Evolutionary conservation across 2,113 vertebrate species (phyloP).

Genomic region (Geococcyx californianus): DNA sequence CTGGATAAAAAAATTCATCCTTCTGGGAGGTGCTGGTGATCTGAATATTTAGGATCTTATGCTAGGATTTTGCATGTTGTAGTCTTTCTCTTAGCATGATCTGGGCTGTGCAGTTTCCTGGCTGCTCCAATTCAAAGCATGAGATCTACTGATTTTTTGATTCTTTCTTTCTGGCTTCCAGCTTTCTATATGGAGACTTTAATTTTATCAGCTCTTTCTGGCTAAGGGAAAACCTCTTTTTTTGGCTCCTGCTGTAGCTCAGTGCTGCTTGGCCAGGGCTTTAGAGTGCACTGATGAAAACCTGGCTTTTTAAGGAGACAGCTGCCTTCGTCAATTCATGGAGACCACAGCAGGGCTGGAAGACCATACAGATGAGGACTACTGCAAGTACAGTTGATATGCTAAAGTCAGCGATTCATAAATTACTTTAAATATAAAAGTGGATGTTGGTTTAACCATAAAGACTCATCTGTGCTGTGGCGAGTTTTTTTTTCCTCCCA

Average conservation of each 20-base stretch:
- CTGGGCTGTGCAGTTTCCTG: not conserved
- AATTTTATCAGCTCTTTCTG: not conserved
- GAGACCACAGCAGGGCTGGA: not conserved
- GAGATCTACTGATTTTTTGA: not conserved
- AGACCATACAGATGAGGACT: not conserved
- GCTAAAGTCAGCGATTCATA: not conserved
- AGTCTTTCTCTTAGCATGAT: not conserved
- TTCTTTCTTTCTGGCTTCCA: not conserved
- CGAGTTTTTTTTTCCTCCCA: not conserved
- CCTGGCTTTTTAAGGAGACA: not conserved
- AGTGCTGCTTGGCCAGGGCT: not conserved
- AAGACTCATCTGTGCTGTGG: not conserved
- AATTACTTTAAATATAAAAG: not conserved
- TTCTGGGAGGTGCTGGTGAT: not conserved
- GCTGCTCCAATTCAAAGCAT: not conserved
- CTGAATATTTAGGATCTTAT: too few species aligned
- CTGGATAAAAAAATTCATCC: too few species aligned
- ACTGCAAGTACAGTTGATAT: accelerated
- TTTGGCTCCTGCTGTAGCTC: not conserved
- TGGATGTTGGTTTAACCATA: not conserved
- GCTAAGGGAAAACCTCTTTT: not conserved
- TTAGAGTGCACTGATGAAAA: not conserved
- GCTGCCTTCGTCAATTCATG: not conserved
- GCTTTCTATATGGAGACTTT: not conserved
- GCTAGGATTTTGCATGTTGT: not conserved